Conservation (phyloP, 92 coral and sea anemone species). For the Blastomussa wellsi region DNA sequence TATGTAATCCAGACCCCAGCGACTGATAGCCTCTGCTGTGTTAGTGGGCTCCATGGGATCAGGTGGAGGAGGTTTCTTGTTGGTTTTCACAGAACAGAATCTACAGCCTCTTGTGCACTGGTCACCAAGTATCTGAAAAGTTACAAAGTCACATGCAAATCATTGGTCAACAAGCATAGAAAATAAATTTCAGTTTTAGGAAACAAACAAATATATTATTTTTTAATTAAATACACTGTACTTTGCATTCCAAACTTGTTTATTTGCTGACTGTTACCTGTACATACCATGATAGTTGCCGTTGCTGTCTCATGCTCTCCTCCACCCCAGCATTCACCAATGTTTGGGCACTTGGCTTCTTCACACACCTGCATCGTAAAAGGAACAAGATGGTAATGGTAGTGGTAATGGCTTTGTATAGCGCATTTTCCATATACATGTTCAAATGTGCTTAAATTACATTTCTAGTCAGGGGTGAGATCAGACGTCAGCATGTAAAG, state of each 20-base stretch:
- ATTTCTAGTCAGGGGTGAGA: too few relatives aligned
- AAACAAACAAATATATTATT: neutral
- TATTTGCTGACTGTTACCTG: neutral
- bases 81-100: conserved; percentile 96
- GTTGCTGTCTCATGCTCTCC: conserved; percentile 93
- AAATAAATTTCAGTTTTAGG: neutral
- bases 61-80: conserved; percentile 93
- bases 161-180: conserved; percentile 27
- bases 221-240: too few relatives aligned
- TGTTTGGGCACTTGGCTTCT: conserved; percentile 96
- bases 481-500: too few relatives aligned
- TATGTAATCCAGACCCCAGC: conserved; percentile 91
- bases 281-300: conserved; percentile 94
- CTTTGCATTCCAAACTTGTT: neutral
- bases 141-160: conserved; percentile 38
- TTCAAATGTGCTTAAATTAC: too few relatives aligned
- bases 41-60: conserved; percentile 94
- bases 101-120: conserved; percentile 99
- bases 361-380: conserved; percentile 77
- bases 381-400: too few relatives aligned
- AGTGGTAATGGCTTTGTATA: too few relatives aligned
- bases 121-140: conserved; percentile 86
- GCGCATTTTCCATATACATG: too few relatives aligned
- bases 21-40: conserved; percentile 92
- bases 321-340: conserved; percentile 99